These are phyloP conservation scores for Drosophila sproati DNA, from an alignment of 1,140 invertebrate genomes.

Conservation along the genomic window DNA sequence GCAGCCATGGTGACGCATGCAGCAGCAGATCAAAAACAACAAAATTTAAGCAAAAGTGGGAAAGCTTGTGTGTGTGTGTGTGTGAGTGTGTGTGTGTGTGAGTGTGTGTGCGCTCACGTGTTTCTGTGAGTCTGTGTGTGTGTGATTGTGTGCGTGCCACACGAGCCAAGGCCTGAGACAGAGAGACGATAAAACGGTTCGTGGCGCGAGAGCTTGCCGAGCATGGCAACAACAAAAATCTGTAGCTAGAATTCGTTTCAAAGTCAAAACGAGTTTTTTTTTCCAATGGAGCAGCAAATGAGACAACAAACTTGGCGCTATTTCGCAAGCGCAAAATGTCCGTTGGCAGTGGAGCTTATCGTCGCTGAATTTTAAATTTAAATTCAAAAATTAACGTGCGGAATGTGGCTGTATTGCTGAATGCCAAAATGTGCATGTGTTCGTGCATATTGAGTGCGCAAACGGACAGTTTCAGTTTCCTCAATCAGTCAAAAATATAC, in stretches of 20 bases:
- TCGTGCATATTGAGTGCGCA: not conserved
- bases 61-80: conserved; percentile 2
- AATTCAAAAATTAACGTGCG: conserved; percentile 69
- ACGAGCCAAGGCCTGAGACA: conserved; percentile 31
- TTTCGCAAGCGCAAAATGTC: conserved; percentile 45
- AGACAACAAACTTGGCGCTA: conserved; percentile 37
- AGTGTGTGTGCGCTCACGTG: not conserved
- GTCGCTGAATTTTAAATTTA: conserved; percentile 56
- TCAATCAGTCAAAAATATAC: not conserved
- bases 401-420: conserved; percentile 2
- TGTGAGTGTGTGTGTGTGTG: conserved; percentile 1
- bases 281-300: conserved; percentile 18
- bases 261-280: conserved; percentile 47
- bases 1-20: conserved; percentile 52
- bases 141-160: conserved; percentile 14
- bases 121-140: not conserved
- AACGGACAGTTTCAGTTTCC: not conserved
- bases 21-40: conserved; percentile 2
- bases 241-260: conserved; percentile 43
- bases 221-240: conserved; percentile 60
- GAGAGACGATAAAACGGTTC: conserved; percentile 19
- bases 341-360: conserved; percentile 51
- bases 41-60: conserved; percentile 7
- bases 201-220: conserved; percentile 49
- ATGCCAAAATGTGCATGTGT: conserved; percentile 4